Percentiles rank a stretch among this genome's conserved stretches.
phyloP scores from a whole-genome alignment of 2,797 vertebrate genomes.

The Lacerta bilineata region DNA sequence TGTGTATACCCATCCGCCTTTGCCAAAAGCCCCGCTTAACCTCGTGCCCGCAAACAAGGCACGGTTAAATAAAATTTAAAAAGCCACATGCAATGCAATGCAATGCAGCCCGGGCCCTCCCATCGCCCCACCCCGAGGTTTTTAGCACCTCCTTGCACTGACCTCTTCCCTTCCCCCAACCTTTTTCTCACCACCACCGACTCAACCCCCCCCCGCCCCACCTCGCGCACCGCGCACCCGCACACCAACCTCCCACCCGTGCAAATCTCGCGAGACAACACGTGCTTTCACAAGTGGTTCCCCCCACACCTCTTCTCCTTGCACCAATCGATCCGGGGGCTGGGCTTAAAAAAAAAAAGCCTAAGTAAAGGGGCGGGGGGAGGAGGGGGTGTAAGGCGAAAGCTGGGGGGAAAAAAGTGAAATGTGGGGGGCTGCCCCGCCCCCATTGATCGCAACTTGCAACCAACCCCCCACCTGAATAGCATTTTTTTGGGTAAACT shows the following conservation, averaged over 20 bases:
- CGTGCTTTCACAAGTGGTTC: constrained; percentile 93
- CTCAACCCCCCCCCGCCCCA: neutral
- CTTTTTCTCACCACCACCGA: constrained; percentile 39
- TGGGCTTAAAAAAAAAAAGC: constrained; percentile 90
- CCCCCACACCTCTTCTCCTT: constrained; percentile 67
- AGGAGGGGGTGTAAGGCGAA: constrained; percentile 76
- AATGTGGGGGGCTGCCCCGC: constrained; percentile 50
- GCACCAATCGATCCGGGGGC: constrained; percentile 86
- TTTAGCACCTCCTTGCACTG: constrained; percentile 50
- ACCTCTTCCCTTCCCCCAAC: constrained; percentile 43
- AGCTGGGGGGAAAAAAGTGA: constrained; percentile 57
- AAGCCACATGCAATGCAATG: neutral
- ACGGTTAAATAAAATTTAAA: too few species aligned
- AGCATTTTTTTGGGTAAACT: neutral
- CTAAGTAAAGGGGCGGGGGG: constrained; percentile 82
- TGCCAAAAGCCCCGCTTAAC: constrained; percentile 7
- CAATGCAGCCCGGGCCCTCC: neutral
- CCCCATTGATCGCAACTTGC: constrained; percentile 29
- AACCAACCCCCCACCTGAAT: constrained; percentile 14
- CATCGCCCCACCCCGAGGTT: constrained; percentile 24
- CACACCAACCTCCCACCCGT: constrained; percentile 61
- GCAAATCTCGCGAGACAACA: constrained; percentile 92
- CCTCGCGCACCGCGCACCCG: neutral
- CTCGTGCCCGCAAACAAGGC: neutral
- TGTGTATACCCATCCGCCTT: neutral